Evolutionary conservation across 2,888 invertebrate genomes (phyloP).

Genomic region (Pachliopta kotzebuea): DNA sequence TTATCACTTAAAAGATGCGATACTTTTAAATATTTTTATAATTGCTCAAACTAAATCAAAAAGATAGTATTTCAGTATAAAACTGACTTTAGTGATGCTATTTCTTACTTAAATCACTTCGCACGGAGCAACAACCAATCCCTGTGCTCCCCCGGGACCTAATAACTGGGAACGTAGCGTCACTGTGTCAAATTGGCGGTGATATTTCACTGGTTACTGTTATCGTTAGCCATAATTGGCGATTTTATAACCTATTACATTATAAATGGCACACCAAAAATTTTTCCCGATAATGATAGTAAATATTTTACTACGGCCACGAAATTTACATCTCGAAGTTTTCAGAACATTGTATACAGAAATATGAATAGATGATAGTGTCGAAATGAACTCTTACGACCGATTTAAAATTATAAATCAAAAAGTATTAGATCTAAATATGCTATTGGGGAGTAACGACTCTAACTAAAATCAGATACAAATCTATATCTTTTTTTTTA

Average conservation of each 20-base stretch:
- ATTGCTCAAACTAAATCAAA: background rate
- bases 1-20: background rate
- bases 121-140: slow-evolving; percentile 8
- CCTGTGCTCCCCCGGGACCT: slow-evolving; percentile 18
- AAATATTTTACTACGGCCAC: too few species aligned
- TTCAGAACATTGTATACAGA: background rate
- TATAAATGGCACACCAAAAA: background rate
- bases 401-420: too few species aligned
- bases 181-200: slow-evolving; percentile 27
- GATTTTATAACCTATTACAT: background rate
- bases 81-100: slow-evolving; percentile 13
- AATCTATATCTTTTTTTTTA: too few species aligned
- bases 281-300: too few species aligned
- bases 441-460: too few species aligned
- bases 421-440: too few species aligned
- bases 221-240: slow-evolving; percentile 6
- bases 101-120: slow-evolving; percentile 23
- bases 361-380: too few species aligned
- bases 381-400: too few species aligned
- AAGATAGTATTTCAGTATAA: slow-evolving; percentile 1
- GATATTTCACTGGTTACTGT: slow-evolving; percentile 21
- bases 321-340: background rate
- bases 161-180: slow-evolving; percentile 20
- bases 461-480: too few species aligned
- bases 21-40: background rate